phyloP scores from a whole-genome alignment of 35 echinoderm and acorn worm species.

The Patiria miniata region DNA sequence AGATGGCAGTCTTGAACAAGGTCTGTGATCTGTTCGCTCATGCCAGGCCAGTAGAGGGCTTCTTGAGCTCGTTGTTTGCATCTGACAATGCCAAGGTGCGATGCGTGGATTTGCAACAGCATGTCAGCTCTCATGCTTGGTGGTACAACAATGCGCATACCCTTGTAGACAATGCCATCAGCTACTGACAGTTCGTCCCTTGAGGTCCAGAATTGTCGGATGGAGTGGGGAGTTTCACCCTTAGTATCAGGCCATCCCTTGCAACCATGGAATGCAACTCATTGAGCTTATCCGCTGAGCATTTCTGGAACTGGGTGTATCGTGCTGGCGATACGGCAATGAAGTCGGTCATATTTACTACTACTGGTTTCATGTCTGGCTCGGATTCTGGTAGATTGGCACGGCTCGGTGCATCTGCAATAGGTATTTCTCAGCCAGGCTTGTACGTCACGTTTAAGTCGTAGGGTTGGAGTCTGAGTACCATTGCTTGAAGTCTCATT shows the following conservation, averaged over 20 bases:
- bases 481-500: not conserved
- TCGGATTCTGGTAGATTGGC: not conserved
- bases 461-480: not conserved
- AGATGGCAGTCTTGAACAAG: too few relatives aligned
- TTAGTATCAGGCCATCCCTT: constrained; percentile 82
- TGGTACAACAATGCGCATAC: constrained; percentile 57
- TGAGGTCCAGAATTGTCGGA: constrained; percentile 69
- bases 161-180: constrained; percentile 76
- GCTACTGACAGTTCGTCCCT: constrained; percentile 58
- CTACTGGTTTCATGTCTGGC: not conserved
- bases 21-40: too few relatives aligned
- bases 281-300: not conserved
- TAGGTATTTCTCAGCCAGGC: too few relatives aligned
- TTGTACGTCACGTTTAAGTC: not conserved
- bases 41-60: constrained; percentile 66
- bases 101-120: too few relatives aligned
- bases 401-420: too few relatives aligned
- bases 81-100: too few relatives aligned
- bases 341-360: not conserved
- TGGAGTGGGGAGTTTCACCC: constrained; percentile 50
- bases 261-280: not conserved
- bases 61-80: constrained; percentile 54
- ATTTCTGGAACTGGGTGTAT: not conserved
- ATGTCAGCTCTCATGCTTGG: constrained; percentile 48
- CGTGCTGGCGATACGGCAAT: not conserved